A percentile compares a stretch with the other conserved stretches of the same genome.
Evolutionary conservation across 2,113 vertebrate species (phyloP).

Genomic region (Spea bombifrons): DNA sequence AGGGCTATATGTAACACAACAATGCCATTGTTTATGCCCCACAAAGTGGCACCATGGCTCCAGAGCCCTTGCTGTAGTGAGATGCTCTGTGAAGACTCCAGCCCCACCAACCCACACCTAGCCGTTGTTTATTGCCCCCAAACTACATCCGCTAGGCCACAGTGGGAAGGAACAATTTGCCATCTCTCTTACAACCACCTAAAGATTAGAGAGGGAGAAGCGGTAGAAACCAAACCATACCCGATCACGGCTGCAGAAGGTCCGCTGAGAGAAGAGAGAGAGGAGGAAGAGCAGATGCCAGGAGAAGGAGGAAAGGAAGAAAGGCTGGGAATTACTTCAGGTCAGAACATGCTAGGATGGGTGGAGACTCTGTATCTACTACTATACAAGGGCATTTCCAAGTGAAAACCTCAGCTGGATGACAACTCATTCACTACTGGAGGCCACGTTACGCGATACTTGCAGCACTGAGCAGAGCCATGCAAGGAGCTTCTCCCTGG

Average conservation of each 20-base stretch:
- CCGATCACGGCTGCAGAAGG: conserved; percentile 44
- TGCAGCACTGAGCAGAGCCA: not conserved
- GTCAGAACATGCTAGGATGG: conserved; percentile 22
- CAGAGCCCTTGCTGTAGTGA: too few species aligned
- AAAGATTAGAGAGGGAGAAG: conserved; percentile 33
- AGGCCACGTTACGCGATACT: not conserved
- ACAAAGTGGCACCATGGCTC: too few species aligned
- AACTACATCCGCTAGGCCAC: too few species aligned
- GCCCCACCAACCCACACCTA: too few species aligned
- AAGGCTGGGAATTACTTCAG: conserved; percentile 43
- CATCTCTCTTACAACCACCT: conserved; percentile 66
- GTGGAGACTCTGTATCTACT: not conserved
- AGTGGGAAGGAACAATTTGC: not conserved
- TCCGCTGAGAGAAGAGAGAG: conserved; percentile 41
- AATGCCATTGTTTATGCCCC: too few species aligned
- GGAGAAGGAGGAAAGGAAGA: conserved; percentile 43
- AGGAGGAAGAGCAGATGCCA: conserved; percentile 4
- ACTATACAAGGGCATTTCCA: not conserved
- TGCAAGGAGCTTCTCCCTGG: not conserved
- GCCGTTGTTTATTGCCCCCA: too few species aligned
- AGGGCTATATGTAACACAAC: too few species aligned
- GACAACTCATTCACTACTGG: not conserved
- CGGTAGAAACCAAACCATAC: conserved; percentile 43
- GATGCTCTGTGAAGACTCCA: too few species aligned
- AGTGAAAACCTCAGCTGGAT: not conserved